phyloP scores from a whole-genome alignment of 64 coral and sea anemone genomes.

The Exaiptasia diaphana region DNA sequence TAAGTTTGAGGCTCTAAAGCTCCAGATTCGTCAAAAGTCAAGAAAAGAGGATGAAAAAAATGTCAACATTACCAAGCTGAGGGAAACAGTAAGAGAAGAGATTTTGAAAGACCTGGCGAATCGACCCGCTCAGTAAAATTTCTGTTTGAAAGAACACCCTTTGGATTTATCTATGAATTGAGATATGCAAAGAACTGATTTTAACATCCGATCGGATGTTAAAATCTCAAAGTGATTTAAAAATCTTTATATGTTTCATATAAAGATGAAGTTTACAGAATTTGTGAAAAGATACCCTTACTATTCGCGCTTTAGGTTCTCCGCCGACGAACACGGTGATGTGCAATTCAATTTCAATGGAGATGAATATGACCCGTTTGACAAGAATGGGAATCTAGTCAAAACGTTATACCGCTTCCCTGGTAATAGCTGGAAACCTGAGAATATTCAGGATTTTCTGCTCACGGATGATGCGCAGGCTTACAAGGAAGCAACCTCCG shows the following conservation, averaged over 20 bases:
- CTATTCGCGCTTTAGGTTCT: background rate
- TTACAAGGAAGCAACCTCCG: no score
- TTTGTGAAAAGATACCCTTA: background rate
- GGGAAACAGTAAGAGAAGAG: slow-evolving; percentile 11
- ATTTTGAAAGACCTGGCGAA: slow-evolving; percentile 27
- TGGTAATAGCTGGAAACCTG: background rate
- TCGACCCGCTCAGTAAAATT: slow-evolving; percentile 1
- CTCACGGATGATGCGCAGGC: no score
- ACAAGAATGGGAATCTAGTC: background rate
- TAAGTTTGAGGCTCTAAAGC: slow-evolving; percentile 49
- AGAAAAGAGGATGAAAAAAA: slow-evolving; percentile 31
- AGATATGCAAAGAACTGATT: slow-evolving; percentile 30
- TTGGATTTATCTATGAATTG: slow-evolving; percentile 13
- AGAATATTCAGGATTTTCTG: background rate
- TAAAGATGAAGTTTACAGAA: slow-evolving; percentile 34
- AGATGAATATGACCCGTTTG: background rate
- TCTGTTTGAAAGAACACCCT: slow-evolving; percentile 26
- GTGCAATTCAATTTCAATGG: background rate
- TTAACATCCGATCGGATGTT: background rate
- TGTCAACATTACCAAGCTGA: slow-evolving; percentile 28
- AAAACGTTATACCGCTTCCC: background rate
- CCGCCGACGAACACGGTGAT: background rate
- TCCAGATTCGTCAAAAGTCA: slow-evolving; percentile 24
- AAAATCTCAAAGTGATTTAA: no score
- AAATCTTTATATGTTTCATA: no score